Percentiles rank a stretch among this genome's conserved stretches.
Conservation (phyloP, 2,888 invertebrate species). For the Poecilus cupreus region DNA sequence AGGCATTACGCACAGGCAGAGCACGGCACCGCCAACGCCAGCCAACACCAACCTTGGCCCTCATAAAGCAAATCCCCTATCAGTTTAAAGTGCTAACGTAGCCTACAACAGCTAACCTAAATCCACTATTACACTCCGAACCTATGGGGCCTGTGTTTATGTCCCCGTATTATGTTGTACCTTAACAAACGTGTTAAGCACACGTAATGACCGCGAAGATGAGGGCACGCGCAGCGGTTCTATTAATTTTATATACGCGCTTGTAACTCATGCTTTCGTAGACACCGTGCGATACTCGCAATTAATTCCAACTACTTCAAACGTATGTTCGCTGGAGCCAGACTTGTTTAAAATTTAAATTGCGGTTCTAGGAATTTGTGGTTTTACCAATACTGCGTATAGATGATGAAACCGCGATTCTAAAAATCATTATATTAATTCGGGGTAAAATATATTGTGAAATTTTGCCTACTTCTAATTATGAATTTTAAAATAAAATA, state of each 20-base stretch:
- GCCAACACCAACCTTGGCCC: too few relatives aligned
- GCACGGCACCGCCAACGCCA: neutral
- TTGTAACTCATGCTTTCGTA: neutral
- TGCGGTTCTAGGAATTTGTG: too few relatives aligned
- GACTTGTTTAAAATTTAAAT: too few relatives aligned
- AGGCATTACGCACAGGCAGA: conserved; percentile 22
- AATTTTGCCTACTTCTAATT: too few relatives aligned
- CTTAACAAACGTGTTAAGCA: conserved; percentile 16
- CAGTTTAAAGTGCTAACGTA: conserved; percentile 43
- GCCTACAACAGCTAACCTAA: conserved; percentile 17
- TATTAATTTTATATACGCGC: neutral
- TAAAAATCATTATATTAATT: too few relatives aligned
- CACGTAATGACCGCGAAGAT: conserved; percentile 28
- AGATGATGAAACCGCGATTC: neutral
- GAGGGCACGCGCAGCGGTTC: neutral
- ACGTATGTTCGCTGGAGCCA: too few relatives aligned
- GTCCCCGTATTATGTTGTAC: conserved; percentile 15
- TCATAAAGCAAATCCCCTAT: conserved; percentile 48
- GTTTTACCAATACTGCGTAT: too few relatives aligned
- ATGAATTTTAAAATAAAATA: too few relatives aligned
- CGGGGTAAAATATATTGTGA: too few relatives aligned
- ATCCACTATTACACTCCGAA: conserved; percentile 27
- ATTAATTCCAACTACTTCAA: too few relatives aligned
- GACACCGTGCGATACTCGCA: too few relatives aligned
- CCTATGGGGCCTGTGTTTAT: conserved; percentile 18